A percentile compares a stretch with the other conserved stretches of the same genome.
Conservation (phyloP, 1,140 invertebrate species). For the Drosophila sp. region DNA sequence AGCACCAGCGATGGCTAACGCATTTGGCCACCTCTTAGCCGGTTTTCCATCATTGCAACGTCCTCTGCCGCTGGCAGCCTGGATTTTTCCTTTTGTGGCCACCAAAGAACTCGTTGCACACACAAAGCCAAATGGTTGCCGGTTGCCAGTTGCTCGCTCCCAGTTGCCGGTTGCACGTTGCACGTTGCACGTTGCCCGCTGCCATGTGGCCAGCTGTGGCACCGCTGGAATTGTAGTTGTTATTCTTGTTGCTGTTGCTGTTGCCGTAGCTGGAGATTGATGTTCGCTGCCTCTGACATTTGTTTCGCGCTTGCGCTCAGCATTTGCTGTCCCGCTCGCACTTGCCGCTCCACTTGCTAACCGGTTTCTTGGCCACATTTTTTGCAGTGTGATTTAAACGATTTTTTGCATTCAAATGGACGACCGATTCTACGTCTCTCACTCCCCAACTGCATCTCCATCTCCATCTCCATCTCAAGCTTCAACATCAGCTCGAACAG, state of each 20-base stretch:
- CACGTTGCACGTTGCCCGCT: constrained; percentile 57
- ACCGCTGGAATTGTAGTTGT: constrained; percentile 29
- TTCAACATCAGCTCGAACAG: background rate
- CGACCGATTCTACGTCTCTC: constrained; percentile 2
- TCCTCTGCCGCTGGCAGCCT: constrained; percentile 23
- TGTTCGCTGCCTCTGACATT: constrained; percentile 81
- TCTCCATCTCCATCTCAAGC: constrained; percentile 2
- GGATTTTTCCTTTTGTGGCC: constrained; percentile 80
- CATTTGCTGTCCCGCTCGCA: constrained; percentile 53
- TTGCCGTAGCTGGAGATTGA: constrained; percentile 63
- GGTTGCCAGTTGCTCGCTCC: constrained; percentile 33
- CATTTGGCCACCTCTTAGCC: constrained; percentile 41
- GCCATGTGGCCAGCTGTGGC: constrained; percentile 27
- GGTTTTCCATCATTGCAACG: constrained; percentile 55
- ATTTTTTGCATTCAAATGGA: constrained; percentile 66
- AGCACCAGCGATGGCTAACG: constrained; percentile 49
- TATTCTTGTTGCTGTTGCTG: constrained; percentile 15
- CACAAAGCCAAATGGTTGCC: constrained; percentile 55
- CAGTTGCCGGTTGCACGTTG: constrained; percentile 7
- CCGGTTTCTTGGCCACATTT: constrained; percentile 69
- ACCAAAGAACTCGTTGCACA: constrained; percentile 79
- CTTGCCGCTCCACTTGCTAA: constrained; percentile 41
- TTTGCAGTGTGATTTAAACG: constrained; percentile 76
- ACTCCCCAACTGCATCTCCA: constrained; percentile 29
- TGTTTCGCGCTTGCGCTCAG: constrained; percentile 71